Base-by-base conservation (phyloP, 2,888 invertebrate genomes). In the Oxyscelio sp. region DNA sequence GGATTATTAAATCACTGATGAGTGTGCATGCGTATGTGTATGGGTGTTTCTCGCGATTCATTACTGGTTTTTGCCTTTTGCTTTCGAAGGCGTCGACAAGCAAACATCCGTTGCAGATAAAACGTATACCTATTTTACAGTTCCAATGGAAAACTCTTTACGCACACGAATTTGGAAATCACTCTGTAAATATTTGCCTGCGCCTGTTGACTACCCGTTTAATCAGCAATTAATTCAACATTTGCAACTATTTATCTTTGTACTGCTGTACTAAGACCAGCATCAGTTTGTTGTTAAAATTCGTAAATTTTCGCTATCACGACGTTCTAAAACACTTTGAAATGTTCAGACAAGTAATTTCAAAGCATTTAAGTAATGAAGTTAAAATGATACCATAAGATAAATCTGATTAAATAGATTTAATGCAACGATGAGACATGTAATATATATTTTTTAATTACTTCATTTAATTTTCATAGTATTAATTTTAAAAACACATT, bases 121-220 rank as follows among this genome's bases (percentile, higher is more conserved):
- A 77, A 48, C 58, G 38, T 77, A 66, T 56, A 70, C 52, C 66
- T 59, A 40, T 77, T 68, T 66, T 45, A 59, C 34, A 59, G 27
- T 54, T 77, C n/a, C 77, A 66, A 58, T 58, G 40, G 34, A 70
- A 61, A 54, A 54, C 70, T 54, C 78, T 70, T 70, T 52, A 61
- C 78, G 40, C 21, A 50, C 58, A 50, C 38, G 31, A 66, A 38
- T 56, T 65, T 56, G 56, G 71, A 80, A 88, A 85, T 89, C 82
- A 85, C 85, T 84, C 52, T 82, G 79, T 81, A 88, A 89, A 88
- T 88, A 88, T 89, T 89, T 87, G 86, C 74, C 54, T 73, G 63
- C 71, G 74, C 65, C 66, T 77, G 79, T 82, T 84, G 86, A 87
- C 83, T 80, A 82, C 50, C 50, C 68, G 73, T 74, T 85, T 86